Base-by-base conservation (phyloP, 2,113 vertebrate species). In the Baryphthengus martii region DNA sequence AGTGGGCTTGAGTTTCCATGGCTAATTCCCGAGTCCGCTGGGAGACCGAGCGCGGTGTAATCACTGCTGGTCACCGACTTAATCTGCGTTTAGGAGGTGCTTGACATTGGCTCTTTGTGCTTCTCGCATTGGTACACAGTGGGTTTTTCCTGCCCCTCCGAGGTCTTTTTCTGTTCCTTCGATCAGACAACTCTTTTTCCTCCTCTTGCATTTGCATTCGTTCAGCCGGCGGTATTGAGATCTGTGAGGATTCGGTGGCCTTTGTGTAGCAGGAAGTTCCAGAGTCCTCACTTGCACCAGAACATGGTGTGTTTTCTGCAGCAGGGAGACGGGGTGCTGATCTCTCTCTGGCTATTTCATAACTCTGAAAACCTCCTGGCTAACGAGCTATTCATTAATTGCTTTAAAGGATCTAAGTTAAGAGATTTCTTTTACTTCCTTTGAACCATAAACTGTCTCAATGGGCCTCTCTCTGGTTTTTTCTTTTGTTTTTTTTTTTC, bases 261-360 rank as follows among this genome's bases (percentile, higher is more conserved):
- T 94, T 93, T 96, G 92, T 95, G 10, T 15, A 90, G 70, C 85
- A 96, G 92, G 80, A 95, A 96, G 90, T 94, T 79, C 49, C 4
- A 4, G 67, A 83, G 59, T 83, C 82, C 88, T 88, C 31, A 6
- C 85, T 94, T 90, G 95, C 75, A 47, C 72, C 19, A 59, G 21
- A 78, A 29, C 1, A 1, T 67, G 31, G 68, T 55, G 10, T 80
- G 50, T 31, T 93, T 89, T 81, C 65, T 96, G 83, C 56, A 89
- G 73, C 65, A 62, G 76, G 52, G 79, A 75, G 82, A 49, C 56
- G 21, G 31, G 88, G 44, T 81, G 65, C 76, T 95, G 84, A 89
- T 75, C 70, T 95, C 76, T 71, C 65, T 90, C 61, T 45, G 73
- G 39, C 24, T 82, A 84, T 96, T 86, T 95, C 93, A 74, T 92